Evolutionary conservation across 2,888 invertebrate genomes (phyloP).

Genomic region (Anaspis maculata): DNA sequence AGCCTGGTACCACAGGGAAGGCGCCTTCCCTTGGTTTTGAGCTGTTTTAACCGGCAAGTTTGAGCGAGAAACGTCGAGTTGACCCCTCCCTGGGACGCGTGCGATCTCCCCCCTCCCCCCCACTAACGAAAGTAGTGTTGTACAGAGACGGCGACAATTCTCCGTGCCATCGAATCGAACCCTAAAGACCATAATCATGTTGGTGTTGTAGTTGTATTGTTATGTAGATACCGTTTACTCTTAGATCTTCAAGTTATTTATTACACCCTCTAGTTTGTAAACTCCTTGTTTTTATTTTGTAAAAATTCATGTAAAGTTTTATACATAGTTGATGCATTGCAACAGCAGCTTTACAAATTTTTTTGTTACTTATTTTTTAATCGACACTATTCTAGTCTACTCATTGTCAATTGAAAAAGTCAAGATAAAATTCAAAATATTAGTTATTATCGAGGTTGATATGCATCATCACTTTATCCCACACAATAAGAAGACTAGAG

Average conservation of each 20-base stretch:
- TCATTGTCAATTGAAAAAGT: constrained; percentile 5
- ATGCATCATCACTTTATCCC: too few species aligned
- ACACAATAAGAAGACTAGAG: constrained; percentile 20
- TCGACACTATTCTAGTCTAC: constrained; percentile 14
- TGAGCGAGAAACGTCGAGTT: too few species aligned
- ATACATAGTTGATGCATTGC: constrained; percentile 29
- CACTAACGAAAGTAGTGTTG: too few species aligned
- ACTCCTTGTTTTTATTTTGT: constrained; percentile 31
- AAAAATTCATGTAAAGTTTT: constrained; percentile 36
- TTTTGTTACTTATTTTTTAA: constrained; percentile 7
- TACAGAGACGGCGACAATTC: too few species aligned
- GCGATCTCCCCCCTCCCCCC: constrained; percentile 2
- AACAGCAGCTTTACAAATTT: constrained; percentile 12
- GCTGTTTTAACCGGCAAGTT: too few species aligned
- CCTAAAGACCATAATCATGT: constrained; percentile 24
- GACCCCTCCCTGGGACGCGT: constrained; percentile 11
- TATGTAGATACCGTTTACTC: constrained; percentile 41
- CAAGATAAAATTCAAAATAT: neutral
- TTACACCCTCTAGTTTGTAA: constrained; percentile 31
- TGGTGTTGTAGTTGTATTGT: constrained; percentile 44
- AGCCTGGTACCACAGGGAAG: constrained; percentile 52
- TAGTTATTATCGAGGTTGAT: constrained; percentile 3
- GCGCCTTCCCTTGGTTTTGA: constrained; percentile 39
- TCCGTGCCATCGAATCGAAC: constrained; percentile 35
- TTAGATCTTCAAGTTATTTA: constrained; percentile 39